Evolutionary conservation across 2,797 vertebrate genomes (phyloP).

Genomic region (Staurois parvus): DNA sequence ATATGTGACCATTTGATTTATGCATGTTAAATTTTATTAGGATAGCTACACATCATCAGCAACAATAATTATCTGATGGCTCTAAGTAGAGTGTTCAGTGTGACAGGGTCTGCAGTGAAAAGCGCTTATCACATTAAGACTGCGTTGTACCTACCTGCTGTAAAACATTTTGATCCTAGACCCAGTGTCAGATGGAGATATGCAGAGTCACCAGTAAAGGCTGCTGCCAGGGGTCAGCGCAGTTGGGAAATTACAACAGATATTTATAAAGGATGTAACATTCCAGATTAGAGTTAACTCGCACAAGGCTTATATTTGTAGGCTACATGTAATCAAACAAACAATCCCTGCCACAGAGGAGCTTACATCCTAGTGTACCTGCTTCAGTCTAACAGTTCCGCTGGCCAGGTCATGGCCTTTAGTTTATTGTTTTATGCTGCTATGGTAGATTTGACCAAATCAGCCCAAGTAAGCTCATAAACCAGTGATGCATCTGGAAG

Average conservation of each 20-base stretch:
- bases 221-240: not conserved
- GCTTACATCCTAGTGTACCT: not conserved
- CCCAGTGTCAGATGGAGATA: not conserved
- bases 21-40: slow-evolving; percentile 57
- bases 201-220: not conserved
- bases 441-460: too few species aligned
- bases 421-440: too few species aligned
- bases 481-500: too few species aligned
- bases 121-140: slow-evolving; percentile 18
- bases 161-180: slow-evolving; percentile 38
- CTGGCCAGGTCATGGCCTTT: too few species aligned
- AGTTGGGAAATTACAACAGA: not conserved
- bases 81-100: slow-evolving; percentile 36
- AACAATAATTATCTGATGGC: slow-evolving; percentile 51
- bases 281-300: not conserved
- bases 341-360: not conserved
- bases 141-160: slow-evolving; percentile 33
- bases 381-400: not conserved
- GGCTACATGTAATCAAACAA: not conserved
- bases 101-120: slow-evolving; percentile 22
- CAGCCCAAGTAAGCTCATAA: too few species aligned
- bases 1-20: slow-evolving; percentile 59
- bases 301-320: not conserved
- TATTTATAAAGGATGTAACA: not conserved
- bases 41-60: slow-evolving; percentile 52